Evolutionary conservation across 2,113 vertebrate genomes (phyloP), one percentile per base, ranked within the genome.

Genomic region (Cariama cristata): DNA sequence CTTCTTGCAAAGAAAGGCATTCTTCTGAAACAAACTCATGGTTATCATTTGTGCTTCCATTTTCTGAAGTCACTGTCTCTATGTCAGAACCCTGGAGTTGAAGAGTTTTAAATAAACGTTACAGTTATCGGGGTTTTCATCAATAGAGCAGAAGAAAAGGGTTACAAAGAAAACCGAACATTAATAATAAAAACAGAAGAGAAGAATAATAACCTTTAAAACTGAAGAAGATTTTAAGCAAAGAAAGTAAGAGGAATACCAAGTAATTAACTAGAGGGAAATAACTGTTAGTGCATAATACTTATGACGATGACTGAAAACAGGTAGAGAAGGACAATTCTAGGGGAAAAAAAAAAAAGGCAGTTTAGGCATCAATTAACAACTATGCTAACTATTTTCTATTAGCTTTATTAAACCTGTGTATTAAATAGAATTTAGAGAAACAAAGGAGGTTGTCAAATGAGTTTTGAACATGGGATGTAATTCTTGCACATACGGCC

Each of bases 11-110:
- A 55, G 97, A 86, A 72, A 97, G 66, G 4, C 82, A 88, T 60
- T 97, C 94, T 66, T 98, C 98, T 30, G 95, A 90, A 58, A 80
- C 49, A 30, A 96, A 90, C 49, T 98, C 98, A 1, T 47, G 76
- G 44, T 79, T 98, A 44, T 95, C 95, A 68, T 86, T 96, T 42
- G 98, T 95, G 67, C 84, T 98, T 16, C 96, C 96, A 58, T 93
- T 98, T 87, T 99, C 99, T 16, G 97, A 97, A 56, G 97, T 98
- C 89, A 99, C 93, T 2, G 98, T 98, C 98, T 99, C 99, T 42
- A 99, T 98, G 90, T 99, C 99, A 56, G 99, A 99, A 74, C 99
- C 99, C 99, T 99, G 63, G 63, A 86, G 35, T 45, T 32, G 32
- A 88, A 89, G 19, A 90, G 55, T 95, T 94, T 93, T 47, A 71